These are phyloP conservation scores for Pterocles gutturalis DNA, from an alignment of 2,113 vertebrate genomes.

Conservation along the genomic window DNA sequence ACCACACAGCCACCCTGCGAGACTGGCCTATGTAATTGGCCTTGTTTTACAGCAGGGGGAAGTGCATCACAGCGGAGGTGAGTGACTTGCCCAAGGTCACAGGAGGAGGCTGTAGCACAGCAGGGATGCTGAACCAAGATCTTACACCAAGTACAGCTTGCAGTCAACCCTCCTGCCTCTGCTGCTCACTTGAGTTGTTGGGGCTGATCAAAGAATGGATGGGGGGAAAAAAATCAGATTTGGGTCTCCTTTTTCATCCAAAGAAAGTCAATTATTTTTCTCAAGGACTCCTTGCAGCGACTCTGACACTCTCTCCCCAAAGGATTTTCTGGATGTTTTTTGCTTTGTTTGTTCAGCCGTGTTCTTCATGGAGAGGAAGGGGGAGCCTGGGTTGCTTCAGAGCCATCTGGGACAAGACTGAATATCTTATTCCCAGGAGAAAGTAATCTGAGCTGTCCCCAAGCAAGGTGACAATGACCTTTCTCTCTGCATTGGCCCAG, in stretches of 20 bases:
- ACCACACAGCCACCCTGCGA: neutral
- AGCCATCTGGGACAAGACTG: neutral
- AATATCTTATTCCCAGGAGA: neutral
- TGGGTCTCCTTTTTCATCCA: neutral
- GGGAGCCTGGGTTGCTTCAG: neutral
- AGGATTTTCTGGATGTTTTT: slow-evolving; percentile 38
- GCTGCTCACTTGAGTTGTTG: neutral
- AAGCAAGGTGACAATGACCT: slow-evolving; percentile 14
- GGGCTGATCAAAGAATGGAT: slow-evolving; percentile 29
- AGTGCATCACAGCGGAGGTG: accelerated
- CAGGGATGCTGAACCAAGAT: slow-evolving; percentile 2
- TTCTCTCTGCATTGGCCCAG: neutral
- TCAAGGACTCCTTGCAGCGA: slow-evolving; percentile 16
- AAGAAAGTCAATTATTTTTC: slow-evolving; percentile 54
- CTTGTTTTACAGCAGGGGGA: neutral
- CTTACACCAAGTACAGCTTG: neutral
- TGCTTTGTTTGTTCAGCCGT: slow-evolving; percentile 14
- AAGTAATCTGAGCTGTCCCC: slow-evolving; percentile 8
- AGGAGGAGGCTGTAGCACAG: neutral
- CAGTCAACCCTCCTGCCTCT: neutral
- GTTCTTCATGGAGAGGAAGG: neutral
- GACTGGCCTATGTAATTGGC: neutral
- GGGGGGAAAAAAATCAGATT: neutral
- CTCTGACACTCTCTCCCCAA: slow-evolving; percentile 27
- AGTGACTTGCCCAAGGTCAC: slow-evolving; percentile 29